Conservation (phyloP, 2,797 vertebrate genomes). For the Falco berigora region DNA sequence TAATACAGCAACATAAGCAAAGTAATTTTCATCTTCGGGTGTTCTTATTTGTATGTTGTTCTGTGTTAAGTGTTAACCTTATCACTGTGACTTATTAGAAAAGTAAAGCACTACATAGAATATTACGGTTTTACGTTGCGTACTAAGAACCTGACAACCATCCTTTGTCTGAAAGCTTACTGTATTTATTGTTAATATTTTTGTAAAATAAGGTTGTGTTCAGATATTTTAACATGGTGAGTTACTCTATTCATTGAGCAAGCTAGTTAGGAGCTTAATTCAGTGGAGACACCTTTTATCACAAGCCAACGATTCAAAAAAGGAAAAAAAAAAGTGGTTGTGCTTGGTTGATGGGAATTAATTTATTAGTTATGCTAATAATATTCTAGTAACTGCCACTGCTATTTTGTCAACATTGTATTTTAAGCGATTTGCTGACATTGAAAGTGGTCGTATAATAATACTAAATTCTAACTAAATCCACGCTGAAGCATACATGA, state of each 20-base stretch:
- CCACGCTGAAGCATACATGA: background rate
- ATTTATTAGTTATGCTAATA: constrained; percentile 25
- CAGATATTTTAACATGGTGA: background rate
- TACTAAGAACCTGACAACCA: constrained; percentile 54
- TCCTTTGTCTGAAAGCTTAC: constrained; percentile 61
- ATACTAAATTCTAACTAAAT: background rate
- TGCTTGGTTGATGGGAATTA: constrained; percentile 6
- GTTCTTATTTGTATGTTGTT: constrained; percentile 63
- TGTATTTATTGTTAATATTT: constrained; percentile 46
- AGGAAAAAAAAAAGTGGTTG: background rate
- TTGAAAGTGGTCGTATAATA: background rate
- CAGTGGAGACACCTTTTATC: background rate
- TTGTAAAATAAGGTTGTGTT: constrained; percentile 23
- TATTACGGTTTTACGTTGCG: constrained; percentile 62
- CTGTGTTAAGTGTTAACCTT: constrained; percentile 70
- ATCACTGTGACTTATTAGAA: constrained; percentile 74
- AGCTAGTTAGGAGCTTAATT: constrained; percentile 27
- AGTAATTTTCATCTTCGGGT: constrained; percentile 75
- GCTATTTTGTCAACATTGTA: background rate
- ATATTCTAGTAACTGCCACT: constrained; percentile 12
- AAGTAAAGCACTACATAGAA: constrained; percentile 49
- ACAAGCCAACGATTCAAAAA: background rate
- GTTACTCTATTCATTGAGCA: background rate
- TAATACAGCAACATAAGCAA: constrained; percentile 79
- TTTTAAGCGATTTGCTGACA: constrained; percentile 35